A percentile compares a stretch with the other conserved stretches of the same genome.
Conservation (phyloP, 2,888 invertebrate genomes). For the Drosophila rubida region DNA sequence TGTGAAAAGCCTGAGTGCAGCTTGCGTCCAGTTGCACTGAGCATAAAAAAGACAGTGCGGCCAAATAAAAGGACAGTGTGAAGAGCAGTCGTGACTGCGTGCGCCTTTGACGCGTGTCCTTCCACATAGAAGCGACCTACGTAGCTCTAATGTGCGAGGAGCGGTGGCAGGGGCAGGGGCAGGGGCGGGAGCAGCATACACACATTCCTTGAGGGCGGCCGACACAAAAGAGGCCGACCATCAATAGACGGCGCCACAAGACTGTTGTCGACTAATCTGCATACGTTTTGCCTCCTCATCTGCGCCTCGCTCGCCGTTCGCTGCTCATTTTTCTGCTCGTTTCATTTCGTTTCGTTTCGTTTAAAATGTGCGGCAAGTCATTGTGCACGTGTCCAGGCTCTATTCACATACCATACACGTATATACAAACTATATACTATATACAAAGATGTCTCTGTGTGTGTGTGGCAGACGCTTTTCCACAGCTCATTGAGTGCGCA, state of each 20-base stretch:
- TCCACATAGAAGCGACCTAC: background rate
- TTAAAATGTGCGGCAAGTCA: conserved; percentile 10
- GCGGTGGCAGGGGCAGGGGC: too few relatives aligned
- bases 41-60: too few relatives aligned
- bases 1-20: too few relatives aligned
- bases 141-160: too few relatives aligned
- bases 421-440: background rate
- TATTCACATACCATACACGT: conserved; percentile 21
- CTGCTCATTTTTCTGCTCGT: background rate
- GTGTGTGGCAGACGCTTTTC: conserved; percentile 3
- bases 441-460: background rate
- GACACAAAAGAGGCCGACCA: conserved; percentile 2
- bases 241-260: conserved; percentile 28
- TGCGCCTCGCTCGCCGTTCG: too few relatives aligned
- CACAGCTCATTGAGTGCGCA: conserved; percentile 22
- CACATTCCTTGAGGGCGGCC: conserved; percentile 17
- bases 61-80: background rate
- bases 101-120: conserved; percentile 14
- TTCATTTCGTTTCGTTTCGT: conserved; percentile 7
- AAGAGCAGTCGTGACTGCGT: background rate
- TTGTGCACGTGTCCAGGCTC: conserved; percentile 27
- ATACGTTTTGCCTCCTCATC: conserved; percentile 3
- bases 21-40: too few relatives aligned
- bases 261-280: conserved; percentile 18
- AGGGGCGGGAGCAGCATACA: background rate